Evolutionary conservation across 2,888 invertebrate species (phyloP), one percentile per base, ranked within the genome.

Genomic region (Perithous albicinctus): DNA sequence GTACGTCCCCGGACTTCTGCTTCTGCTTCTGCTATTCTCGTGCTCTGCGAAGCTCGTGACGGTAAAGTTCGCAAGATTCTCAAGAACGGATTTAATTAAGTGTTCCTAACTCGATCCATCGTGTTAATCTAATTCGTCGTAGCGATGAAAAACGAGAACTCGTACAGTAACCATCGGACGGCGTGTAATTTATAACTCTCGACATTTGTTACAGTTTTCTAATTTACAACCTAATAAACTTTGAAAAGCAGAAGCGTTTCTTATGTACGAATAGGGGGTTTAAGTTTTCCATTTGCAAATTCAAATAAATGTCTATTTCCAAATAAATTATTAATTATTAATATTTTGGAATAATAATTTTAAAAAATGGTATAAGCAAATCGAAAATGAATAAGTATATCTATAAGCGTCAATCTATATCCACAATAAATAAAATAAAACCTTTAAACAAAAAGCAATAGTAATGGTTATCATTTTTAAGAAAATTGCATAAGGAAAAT

Each of bases 51-150:
- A 18, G 32, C 59, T 32, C 15, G 59, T 15, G 15, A 18, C 23
- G 48, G 23, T 5, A 20, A 69, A 69, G 38, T 69, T 54, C 38
- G 38, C 26, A 15, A 69, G 54, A 54, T 54, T 54, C 54, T 23
- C 38, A 23, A 20, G 15, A 54, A 38, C 23, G 38, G 32, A 69
- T 35, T 69, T 69, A 38, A 69, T 69, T 26, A 35, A 67, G 67
- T 67, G 48, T 67, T 18, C 7, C 35, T 48, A 67, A 69, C 38
- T 54, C 54, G 54, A 69, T 69, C 38, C 23, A 23, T 23, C n/a
- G 12, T 23, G 23, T 54, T 54, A 38, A 69, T 69, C 69, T 15
- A 54, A 69, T 54, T 38, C 38, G 23, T 51, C 38, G 35, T 20
- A 5, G 20, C 38, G 38, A 38, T 38, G 69, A 54, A 38, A 69